Evolutionary conservation across 1,140 invertebrate genomes (phyloP).

Genomic region (Kradibia gibbosae): DNA sequence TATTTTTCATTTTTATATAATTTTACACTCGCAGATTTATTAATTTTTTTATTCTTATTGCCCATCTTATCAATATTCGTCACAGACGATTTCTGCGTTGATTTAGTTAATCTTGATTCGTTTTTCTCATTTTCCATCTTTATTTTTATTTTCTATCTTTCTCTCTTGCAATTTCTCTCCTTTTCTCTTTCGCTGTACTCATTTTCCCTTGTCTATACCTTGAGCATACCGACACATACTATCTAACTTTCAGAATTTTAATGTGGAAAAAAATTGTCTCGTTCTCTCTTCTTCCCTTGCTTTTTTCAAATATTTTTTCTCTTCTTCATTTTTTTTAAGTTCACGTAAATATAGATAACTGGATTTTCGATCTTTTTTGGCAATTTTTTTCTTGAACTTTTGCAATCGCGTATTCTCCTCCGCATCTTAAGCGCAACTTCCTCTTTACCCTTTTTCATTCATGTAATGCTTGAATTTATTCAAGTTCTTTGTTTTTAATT

Average conservation of each 20-base stretch:
- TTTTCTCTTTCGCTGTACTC: background rate
- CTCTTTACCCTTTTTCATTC: background rate
- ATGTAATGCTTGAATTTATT: background rate
- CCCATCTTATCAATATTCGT: background rate
- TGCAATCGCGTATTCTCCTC: background rate
- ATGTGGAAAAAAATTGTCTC: conserved; percentile 18
- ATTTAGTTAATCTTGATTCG: conserved; percentile 22
- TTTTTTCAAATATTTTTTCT: conserved; percentile 18
- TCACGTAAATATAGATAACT: conserved; percentile 12
- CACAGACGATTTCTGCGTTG: conserved; percentile 8
- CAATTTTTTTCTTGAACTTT: conserved; percentile 13
- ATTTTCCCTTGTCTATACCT: no score
- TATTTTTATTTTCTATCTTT: background rate
- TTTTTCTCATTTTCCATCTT: background rate
- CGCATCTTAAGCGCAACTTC: background rate
- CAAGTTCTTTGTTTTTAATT: background rate
- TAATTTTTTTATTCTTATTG: conserved; percentile 1
- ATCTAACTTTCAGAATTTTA: background rate
- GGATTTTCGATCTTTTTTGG: conserved; percentile 26
- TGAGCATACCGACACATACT: no score
- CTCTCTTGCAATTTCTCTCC: background rate
- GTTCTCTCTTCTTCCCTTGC: background rate
- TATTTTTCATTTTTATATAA: background rate
- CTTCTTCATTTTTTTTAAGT: conserved; percentile 25
- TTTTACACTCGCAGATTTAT: background rate